Percentiles rank a stretch among this genome's conserved stretches.
Conservation (phyloP, 1,140 invertebrate genomes). For the Pseudobourletiella spinata region DNA sequence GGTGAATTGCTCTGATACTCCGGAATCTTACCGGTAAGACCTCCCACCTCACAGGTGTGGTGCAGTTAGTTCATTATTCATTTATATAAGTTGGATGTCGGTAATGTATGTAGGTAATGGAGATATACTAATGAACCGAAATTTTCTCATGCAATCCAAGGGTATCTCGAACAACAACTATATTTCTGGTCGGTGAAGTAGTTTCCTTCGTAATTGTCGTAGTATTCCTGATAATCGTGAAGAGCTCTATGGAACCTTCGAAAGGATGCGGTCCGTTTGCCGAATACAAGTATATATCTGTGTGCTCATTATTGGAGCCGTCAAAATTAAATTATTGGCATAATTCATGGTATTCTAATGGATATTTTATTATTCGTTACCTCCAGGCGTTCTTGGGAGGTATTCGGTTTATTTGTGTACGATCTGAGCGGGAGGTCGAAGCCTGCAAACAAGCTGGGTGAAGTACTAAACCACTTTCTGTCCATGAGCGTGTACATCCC, state of each 20-base stretch:
- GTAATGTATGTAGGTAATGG: no score
- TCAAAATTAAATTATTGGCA: not conserved
- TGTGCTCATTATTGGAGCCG: not conserved
- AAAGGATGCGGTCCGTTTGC: not conserved
- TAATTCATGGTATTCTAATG: not conserved
- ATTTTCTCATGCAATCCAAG: no score
- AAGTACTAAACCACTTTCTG: not conserved
- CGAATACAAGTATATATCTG: not conserved
- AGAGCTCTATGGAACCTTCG: not conserved
- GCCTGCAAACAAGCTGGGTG: not conserved
- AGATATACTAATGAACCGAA: no score
- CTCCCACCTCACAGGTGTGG: no score
- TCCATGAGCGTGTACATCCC: not conserved
- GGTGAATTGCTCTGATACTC: not conserved
- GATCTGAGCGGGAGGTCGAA: no score
- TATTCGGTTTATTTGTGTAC: no score
- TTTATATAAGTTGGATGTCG: no score
- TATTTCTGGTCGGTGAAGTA: not conserved
- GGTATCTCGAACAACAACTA: not conserved
- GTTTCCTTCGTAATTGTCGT: not conserved
- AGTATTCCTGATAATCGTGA: not conserved
- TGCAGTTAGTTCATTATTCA: no score
- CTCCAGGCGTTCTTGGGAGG: no score
- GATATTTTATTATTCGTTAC: not conserved
- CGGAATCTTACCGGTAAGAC: not conserved